Conservation (phyloP, 2,797 vertebrate genomes). For the Morus bassanus region DNA sequence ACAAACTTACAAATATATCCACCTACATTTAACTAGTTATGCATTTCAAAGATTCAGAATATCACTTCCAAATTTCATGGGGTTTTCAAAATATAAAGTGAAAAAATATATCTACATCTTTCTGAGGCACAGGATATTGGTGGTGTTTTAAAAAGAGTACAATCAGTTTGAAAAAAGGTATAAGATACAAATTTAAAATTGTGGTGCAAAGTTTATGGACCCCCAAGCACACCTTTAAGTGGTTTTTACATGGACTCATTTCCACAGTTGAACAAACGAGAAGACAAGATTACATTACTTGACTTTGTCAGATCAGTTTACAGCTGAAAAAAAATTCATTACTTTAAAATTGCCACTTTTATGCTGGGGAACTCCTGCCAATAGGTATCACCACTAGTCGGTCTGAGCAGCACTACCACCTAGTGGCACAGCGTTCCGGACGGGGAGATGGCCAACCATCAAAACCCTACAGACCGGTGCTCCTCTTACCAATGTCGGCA, state of each 20-base stretch:
- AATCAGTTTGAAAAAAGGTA: not conserved
- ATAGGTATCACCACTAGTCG: not conserved
- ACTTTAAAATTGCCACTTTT: not conserved
- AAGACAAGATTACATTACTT: not conserved
- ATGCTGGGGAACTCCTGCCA: too few species aligned
- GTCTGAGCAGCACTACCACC: not conserved
- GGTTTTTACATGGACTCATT: not conserved
- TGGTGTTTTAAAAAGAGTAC: not conserved
- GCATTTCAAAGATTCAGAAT: not conserved
- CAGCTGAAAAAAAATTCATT: not conserved
- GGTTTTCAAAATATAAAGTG: not conserved
- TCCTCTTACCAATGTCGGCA: fast-evolving
- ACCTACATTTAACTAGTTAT: not conserved
- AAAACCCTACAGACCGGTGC: not conserved
- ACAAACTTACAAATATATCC: not conserved
- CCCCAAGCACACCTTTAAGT: not conserved
- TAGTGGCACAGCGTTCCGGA: not conserved
- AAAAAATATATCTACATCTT: not conserved
- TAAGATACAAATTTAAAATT: not conserved
- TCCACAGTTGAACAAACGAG: not conserved
- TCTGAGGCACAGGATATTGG: not conserved
- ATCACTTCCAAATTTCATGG: not conserved
- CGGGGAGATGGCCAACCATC: too few species aligned
- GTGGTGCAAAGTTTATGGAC: not conserved
- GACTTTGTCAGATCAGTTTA: not conserved